Percentiles rank a stretch among this genome's conserved stretches.
Conservation (phyloP, 2,888 invertebrate genomes). For the Trachelus iudaicus region DNA sequence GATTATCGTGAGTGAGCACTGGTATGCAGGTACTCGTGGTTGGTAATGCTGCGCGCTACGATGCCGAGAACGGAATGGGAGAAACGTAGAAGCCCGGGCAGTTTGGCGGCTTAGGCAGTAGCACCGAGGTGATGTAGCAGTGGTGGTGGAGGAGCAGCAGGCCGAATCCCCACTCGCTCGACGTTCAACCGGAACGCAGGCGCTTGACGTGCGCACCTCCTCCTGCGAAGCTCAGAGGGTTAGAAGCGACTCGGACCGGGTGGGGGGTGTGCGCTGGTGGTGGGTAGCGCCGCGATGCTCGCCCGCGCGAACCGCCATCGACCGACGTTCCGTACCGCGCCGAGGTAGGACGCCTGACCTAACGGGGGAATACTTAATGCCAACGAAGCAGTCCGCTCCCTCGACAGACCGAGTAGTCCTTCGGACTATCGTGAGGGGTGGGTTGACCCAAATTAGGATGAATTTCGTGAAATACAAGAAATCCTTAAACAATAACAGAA, state of each 20-base stretch:
- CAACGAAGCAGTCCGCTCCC: slow-evolving; percentile 50
- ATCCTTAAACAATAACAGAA: too few relatives aligned
- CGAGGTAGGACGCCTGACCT: slow-evolving; percentile 41
- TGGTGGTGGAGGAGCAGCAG: slow-evolving; percentile 33
- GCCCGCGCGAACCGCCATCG: slow-evolving; percentile 23
- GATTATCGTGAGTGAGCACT: neutral
- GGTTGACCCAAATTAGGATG: too few relatives aligned
- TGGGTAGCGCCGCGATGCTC: slow-evolving; percentile 33
- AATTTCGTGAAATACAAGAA: too few relatives aligned
- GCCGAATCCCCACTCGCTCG: slow-evolving; percentile 28
- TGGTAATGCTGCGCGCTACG: slow-evolving; percentile 62
- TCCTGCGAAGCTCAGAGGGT: neutral
- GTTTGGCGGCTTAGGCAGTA: slow-evolving; percentile 48
- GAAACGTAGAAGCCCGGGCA: slow-evolving; percentile 65
- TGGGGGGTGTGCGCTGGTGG: slow-evolving; percentile 15
- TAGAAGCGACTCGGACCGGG: neutral
- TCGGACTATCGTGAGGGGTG: too few relatives aligned
- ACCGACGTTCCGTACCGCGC: slow-evolving; percentile 27
- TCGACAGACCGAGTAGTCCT: slow-evolving; percentile 25
- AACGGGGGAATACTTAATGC: slow-evolving; percentile 63
- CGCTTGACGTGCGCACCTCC: neutral
- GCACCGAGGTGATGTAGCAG: slow-evolving; percentile 49
- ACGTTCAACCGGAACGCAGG: neutral
- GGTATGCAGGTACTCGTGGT: slow-evolving; percentile 39
- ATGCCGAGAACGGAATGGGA: slow-evolving; percentile 66